These are phyloP conservation scores for Thyatira batis DNA, from an alignment of 2,888 invertebrate genomes.

Conservation along the genomic window DNA sequence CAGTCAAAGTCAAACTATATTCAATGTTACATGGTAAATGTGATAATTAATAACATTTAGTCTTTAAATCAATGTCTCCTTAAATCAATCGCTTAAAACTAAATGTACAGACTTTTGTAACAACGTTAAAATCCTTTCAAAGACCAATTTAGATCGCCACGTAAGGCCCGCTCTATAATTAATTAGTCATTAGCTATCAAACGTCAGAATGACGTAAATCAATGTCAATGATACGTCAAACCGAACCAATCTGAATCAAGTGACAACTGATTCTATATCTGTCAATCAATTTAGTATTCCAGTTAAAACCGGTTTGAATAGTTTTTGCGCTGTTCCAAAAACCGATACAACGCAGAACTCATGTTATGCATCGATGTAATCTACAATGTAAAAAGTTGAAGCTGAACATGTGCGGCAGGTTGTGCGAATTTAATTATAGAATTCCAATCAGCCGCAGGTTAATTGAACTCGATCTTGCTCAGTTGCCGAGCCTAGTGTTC, in stretches of 20 bases:
- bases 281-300: not conserved
- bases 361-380: slow-evolving; percentile 26
- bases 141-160: not conserved
- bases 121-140: not conserved
- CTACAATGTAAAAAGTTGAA: slow-evolving; percentile 14
- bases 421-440: not conserved
- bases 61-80: slow-evolving; percentile 34
- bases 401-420: not conserved
- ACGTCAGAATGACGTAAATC: not conserved
- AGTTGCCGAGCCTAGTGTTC: not conserved
- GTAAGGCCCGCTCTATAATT: not conserved
- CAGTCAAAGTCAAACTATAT: not conserved
- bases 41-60: not conserved
- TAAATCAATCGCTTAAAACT: slow-evolving; percentile 10
- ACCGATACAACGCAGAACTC: slow-evolving; percentile 14
- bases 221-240: not conserved
- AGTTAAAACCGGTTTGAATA: too few species aligned
- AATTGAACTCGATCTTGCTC: not conserved
- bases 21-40: not conserved
- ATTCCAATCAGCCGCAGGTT: not conserved
- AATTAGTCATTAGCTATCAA: not conserved
- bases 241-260: not conserved
- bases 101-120: not conserved
- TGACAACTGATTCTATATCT: not conserved
- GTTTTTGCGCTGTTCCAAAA: not conserved